Base-by-base conservation (phyloP, 2,888 invertebrate species). In the Dromius quadrimaculatus region DNA sequence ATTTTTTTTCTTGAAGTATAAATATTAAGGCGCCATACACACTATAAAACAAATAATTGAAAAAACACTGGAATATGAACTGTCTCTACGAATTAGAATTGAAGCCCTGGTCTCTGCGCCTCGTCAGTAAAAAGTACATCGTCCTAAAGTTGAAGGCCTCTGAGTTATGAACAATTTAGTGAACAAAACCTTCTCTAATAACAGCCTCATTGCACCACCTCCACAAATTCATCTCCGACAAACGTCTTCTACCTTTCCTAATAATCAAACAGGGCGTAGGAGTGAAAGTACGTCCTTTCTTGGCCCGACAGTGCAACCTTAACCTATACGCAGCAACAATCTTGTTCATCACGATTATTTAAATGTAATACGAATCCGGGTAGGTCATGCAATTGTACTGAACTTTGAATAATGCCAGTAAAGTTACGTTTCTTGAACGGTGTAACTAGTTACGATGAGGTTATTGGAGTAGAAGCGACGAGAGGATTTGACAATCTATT, bases 291-390 rank as follows among this genome's bases (percentile, higher is more conserved):
- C 32, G 69, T 69, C 43, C 59, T 43, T 74, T 72, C 73, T 76
- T 76, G 76, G 72, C 71, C 70, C 66, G 61, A 45, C 61, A 45
- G 36, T 22, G 71, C 74, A 76, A 76, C 76, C 76, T 76, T 76
- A 75, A 75, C 76, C 76, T 76, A 76, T 76, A 61, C 62, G 71
- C 72, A 73, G 71, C 72, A 73, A 61, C 71, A 73, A 72, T 64
- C 71, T 66, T 71, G 71, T 74, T 50, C 68, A 74, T 75, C 74
- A 76, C 75, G 75, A 75, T 74, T 74, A 75, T 75, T 74, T 72
- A 73, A 75, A 74, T 70, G 70, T 70, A 70, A 68, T 61, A 72
- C 71, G 73, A 71, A 75, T 75, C 75, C 75, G 75, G 75, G 74
- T 75, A 73, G 72, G 72, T 74, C 74, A 74, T 74, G 73, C 74